Evolutionary conservation across 2,113 vertebrate species (phyloP).

Genomic region (Mirounga angustirostris): DNA sequence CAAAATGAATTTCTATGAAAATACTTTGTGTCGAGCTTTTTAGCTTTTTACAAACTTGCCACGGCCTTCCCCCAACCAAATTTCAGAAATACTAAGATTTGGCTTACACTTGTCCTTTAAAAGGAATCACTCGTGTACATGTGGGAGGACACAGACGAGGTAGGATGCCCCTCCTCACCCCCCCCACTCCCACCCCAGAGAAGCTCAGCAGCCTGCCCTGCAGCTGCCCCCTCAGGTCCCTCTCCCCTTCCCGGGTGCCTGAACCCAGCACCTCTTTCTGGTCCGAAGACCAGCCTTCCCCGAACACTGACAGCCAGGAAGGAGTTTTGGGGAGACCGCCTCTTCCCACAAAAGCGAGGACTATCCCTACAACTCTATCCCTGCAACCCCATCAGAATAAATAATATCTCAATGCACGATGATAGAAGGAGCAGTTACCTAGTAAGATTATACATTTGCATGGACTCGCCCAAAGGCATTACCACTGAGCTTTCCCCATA

Average conservation of each 20-base stretch:
- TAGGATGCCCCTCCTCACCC: accelerated
- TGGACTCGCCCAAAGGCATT: too few species aligned
- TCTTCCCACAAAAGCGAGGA: not conserved
- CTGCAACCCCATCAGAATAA: not conserved
- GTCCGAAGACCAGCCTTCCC: not conserved
- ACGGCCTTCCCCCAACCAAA: not conserved
- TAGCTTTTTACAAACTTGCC: not conserved
- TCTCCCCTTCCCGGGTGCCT: not conserved
- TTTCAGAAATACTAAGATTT: not conserved
- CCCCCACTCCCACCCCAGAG: not conserved
- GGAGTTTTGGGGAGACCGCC: not conserved
- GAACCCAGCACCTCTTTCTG: not conserved
- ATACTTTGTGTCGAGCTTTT: not conserved
- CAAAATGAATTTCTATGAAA: not conserved
- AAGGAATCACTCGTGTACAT: not conserved
- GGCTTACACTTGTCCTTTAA: not conserved
- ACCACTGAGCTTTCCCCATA: not conserved
- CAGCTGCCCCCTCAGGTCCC: not conserved
- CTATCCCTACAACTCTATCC: not conserved
- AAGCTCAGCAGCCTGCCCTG: not conserved
- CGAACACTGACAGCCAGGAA: not conserved
- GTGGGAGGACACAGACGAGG: accelerated
- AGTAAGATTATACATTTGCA: accelerated
- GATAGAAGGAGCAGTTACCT: not conserved
- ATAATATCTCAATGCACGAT: too few species aligned